phyloP scores from a whole-genome alignment of 1,140 invertebrate species.

The Caenorhabditis brenneri region DNA sequence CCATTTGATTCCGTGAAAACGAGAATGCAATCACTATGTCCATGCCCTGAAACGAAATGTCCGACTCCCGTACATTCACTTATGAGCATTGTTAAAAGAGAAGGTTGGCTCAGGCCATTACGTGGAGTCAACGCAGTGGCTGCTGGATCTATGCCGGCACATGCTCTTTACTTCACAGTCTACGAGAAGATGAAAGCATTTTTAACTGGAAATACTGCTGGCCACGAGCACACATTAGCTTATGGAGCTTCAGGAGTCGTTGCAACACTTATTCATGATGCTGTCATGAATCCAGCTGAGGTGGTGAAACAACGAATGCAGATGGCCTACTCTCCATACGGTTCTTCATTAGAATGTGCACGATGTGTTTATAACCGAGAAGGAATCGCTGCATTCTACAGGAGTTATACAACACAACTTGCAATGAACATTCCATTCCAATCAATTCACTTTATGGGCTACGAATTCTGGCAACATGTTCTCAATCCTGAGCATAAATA shows the following conservation, averaged over 20 bases:
- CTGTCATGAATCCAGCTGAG: constrained; percentile 97
- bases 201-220: constrained; percentile 65
- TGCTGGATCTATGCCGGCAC: constrained; percentile 93
- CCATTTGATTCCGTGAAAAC: constrained; percentile 79
- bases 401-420: constrained; percentile 90
- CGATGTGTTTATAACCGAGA: constrained; percentile 75
- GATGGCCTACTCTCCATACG: constrained; percentile 94
- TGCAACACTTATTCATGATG: constrained; percentile 93
- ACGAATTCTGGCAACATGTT: constrained; percentile 85
- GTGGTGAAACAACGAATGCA: constrained; percentile 97
- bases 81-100: constrained; percentile 73
- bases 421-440: constrained; percentile 98
- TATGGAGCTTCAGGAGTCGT: constrained; percentile 74
- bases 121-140: constrained; percentile 91
- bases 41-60: constrained; percentile 79
- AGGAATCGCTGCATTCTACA: constrained; percentile 90
- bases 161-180: constrained; percentile 97
- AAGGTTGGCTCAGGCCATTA: constrained; percentile 87
- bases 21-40: constrained; percentile 85
- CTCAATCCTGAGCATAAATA: constrained; percentile 85
- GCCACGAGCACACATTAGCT: constrained; percentile 63
- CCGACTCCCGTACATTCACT: constrained; percentile 79
- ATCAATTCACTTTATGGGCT: constrained; percentile 90
- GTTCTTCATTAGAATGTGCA: constrained; percentile 82
- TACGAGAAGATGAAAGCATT: constrained; percentile 88